phyloP scores from a whole-genome alignment of 2,888 invertebrate genomes.

The Melikaiella ostensackeni region DNA sequence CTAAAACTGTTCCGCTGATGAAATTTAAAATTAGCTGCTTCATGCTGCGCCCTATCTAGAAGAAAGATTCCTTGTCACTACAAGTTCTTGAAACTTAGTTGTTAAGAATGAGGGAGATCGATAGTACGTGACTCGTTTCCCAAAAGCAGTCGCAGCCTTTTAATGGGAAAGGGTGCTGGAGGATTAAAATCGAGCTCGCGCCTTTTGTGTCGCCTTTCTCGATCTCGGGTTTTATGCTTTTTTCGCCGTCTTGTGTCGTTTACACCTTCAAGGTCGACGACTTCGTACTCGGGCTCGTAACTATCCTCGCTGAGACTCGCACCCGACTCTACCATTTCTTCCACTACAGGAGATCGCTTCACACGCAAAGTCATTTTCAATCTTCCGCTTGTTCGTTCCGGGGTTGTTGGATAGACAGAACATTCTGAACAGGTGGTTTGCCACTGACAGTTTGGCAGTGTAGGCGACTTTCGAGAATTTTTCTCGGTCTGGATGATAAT shows the following conservation, averaged over 20 bases:
- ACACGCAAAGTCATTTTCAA: conserved; percentile 90
- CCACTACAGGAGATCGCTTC: conserved; percentile 91
- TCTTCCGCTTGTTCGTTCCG: conserved; percentile 80
- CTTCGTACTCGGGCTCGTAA: conserved; percentile 89
- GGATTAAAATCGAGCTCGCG: conserved; percentile 78
- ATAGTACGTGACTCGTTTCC: conserved; percentile 94
- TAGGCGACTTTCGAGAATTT: conserved; percentile 43
- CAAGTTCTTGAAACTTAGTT: conserved; percentile 51
- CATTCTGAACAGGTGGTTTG: conserved; percentile 60
- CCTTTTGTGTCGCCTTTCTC: conserved; percentile 82
- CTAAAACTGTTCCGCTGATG: conserved; percentile 1
- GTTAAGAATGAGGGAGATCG: conserved; percentile 87
- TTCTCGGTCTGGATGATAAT: conserved; percentile 41
- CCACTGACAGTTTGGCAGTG: conserved; percentile 62
- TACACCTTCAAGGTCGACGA: conserved; percentile 89
- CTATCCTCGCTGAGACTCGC: conserved; percentile 83
- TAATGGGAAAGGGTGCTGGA: conserved; percentile 87
- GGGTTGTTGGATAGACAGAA: conserved; percentile 78
- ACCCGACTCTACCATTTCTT: conserved; percentile 90
- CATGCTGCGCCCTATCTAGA: conserved; percentile 19
- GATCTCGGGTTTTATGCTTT: conserved; percentile 80
- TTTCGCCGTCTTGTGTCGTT: conserved; percentile 78
- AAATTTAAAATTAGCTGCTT: conserved; percentile 22
- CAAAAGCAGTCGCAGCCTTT: conserved; percentile 90
- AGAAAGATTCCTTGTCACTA: conserved; percentile 23